phyloP scores from a whole-genome alignment of 2,888 invertebrate genomes.

The Andrena bicolor region DNA sequence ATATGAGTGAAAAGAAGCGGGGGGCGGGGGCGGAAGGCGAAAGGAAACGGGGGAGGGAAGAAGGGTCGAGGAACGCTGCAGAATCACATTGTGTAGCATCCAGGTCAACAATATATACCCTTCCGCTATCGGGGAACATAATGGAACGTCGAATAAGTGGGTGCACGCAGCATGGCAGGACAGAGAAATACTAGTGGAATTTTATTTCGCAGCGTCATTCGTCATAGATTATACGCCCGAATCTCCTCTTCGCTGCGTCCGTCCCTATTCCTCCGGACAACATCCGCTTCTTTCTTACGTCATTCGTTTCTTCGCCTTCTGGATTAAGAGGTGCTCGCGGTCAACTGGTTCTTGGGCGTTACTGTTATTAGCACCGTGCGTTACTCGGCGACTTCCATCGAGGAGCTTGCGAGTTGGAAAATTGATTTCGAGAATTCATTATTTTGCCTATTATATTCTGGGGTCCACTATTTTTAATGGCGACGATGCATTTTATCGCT shows the following conservation, averaged over 20 bases:
- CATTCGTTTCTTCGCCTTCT: slow-evolving; percentile 48
- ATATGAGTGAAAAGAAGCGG: slow-evolving; percentile 35
- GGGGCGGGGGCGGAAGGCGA: neutral
- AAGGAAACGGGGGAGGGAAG: neutral
- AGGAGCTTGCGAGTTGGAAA: slow-evolving; percentile 23
- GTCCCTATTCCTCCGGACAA: slow-evolving; percentile 15
- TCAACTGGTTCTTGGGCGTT: slow-evolving; percentile 68
- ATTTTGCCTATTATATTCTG: neutral
- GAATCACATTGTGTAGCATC: slow-evolving; percentile 77
- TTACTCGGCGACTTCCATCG: slow-evolving; percentile 78
- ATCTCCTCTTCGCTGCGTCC: slow-evolving; percentile 26
- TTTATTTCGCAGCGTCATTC: slow-evolving; percentile 79
- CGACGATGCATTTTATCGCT: too few relatives aligned
- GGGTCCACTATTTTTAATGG: too few relatives aligned
- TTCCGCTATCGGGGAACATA: slow-evolving; percentile 62
- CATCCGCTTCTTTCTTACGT: slow-evolving; percentile 29
- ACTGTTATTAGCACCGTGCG: slow-evolving; percentile 80
- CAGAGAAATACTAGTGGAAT: slow-evolving; percentile 52
- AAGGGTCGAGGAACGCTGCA: slow-evolving; percentile 32
- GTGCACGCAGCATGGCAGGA: slow-evolving; percentile 56
- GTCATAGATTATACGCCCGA: slow-evolving; percentile 75
- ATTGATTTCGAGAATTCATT: neutral
- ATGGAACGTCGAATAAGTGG: slow-evolving; percentile 79
- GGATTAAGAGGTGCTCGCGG: slow-evolving; percentile 69
- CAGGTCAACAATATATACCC: slow-evolving; percentile 79